phyloP scores from a whole-genome alignment of 2,888 invertebrate species.

The Drosophila paramelanica region DNA sequence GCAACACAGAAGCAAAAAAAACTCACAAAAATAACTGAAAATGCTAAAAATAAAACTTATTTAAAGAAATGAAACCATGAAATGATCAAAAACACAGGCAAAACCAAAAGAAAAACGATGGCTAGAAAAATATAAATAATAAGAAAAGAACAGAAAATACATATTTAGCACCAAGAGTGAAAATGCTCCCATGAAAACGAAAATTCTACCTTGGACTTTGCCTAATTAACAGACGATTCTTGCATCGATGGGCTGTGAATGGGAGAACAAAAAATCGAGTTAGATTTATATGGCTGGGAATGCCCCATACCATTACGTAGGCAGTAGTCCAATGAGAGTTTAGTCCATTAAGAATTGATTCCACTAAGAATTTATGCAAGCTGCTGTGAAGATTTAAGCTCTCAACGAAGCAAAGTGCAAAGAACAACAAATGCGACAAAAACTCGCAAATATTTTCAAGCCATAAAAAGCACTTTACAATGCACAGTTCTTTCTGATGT shows the following conservation, averaged over 20 bases:
- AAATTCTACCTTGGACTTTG: constrained; percentile 44
- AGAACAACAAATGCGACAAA: constrained; percentile 48
- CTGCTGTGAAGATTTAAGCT: constrained; percentile 19
- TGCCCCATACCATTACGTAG: constrained; percentile 5
- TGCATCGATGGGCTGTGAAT: constrained; percentile 1
- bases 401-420: constrained; percentile 20
- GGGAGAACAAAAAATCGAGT: background rate
- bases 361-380: constrained; percentile 8
- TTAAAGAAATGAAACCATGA: constrained; percentile 85
- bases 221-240: constrained; percentile 51
- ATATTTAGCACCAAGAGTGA: constrained; percentile 19
- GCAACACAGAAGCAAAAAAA: constrained; percentile 47
- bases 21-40: constrained; percentile 81
- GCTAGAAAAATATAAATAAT: constrained; percentile 70
- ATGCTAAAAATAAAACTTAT: constrained; percentile 83
- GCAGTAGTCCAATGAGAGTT: constrained; percentile 6
- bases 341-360: constrained; percentile 9
- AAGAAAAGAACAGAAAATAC: constrained; percentile 28
- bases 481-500: constrained; percentile 41
- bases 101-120: constrained; percentile 62
- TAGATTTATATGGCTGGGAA: background rate
- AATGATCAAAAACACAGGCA: constrained; percentile 71
- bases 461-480: constrained; percentile 77
- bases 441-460: constrained; percentile 49
- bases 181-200: constrained; percentile 35